A percentile compares a stretch with the other conserved stretches of the same genome.
Conservation (phyloP, 2,113 vertebrate genomes). For the Rana temporaria region DNA sequence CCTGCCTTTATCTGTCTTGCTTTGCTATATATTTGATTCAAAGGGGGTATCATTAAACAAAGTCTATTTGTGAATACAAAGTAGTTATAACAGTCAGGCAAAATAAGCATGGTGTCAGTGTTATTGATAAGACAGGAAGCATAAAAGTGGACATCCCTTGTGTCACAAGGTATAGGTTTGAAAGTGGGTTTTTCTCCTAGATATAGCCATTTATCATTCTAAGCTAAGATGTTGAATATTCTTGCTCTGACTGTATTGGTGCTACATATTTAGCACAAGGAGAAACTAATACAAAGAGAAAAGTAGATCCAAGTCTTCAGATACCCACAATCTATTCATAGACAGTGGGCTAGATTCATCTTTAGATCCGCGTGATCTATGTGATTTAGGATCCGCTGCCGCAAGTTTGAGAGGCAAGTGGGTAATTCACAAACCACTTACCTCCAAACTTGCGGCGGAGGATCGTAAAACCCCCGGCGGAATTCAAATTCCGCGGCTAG, state of each 20-base stretch:
- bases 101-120: conserved; percentile 49
- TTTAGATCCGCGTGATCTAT: too few relatives aligned
- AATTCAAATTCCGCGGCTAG: too few relatives aligned
- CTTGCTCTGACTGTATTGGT: not conserved
- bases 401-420: too few relatives aligned
- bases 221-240: conserved; percentile 58
- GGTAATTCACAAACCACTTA: too few relatives aligned
- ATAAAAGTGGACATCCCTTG: conserved; percentile 35
- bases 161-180: conserved; percentile 59
- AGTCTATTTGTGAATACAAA: conserved; percentile 65
- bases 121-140: conserved; percentile 49
- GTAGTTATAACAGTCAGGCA: conserved; percentile 51
- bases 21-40: conserved; percentile 66
- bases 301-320: too few relatives aligned
- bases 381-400: too few relatives aligned
- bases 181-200: conserved; percentile 61
- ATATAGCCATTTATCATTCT: conserved; percentile 48
- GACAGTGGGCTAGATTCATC: too few relatives aligned
- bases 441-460: too few relatives aligned
- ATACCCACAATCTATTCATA: too few relatives aligned
- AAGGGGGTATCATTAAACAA: conserved; percentile 64
- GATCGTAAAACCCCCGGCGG: too few relatives aligned
- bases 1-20: conserved; percentile 38
- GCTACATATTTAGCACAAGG: not conserved
- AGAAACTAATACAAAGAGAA: too few relatives aligned